Base-by-base conservation (phyloP, 2,888 invertebrate species). In the Spodoptera littoralis region DNA sequence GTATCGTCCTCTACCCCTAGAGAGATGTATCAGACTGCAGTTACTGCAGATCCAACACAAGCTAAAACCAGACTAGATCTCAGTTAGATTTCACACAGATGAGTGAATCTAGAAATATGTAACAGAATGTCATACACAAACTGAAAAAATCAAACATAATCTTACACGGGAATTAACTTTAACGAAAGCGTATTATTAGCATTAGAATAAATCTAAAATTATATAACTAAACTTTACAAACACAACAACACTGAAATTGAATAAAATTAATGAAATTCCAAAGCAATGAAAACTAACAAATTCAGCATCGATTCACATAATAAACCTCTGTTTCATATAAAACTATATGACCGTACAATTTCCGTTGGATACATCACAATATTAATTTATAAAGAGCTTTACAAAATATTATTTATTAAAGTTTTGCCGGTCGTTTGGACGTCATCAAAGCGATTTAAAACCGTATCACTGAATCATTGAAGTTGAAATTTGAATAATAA, bases 371-470 rank as follows among this genome's bases (percentile, higher is more conserved):
- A 76, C 65, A 71, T 60, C 76, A 36, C 65, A 72, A 72, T 71
- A 51, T 76, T 71, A 60, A 65, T 72, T 60, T 18, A 42, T 60
- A 70, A 71, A 71, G 36, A 71, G 72, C 59, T 57, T 60, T 67
- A 65, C 56, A 45, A 54, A 71, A 65, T 48, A 71, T 65, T 49
- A 59, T 53, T 55, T 62, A 59, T 65, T 72, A 48, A 57, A 76
- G 53, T 57, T 57, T 36, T 36, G 50, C 30, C 48, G 60, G 48
- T 65, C 76, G 55, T 65, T 65, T 22, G 27, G 36, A 41, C 44
- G 58, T 61, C 77, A 76, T 60, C 66, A 76, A 65, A 76, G 73
- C 77, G 49, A 73, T 72, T 72, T 48, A 73, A 75, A 76, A 76
- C 52, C 49, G 47, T 73, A 72, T 58, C 41, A 0, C 13, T 27